Percentiles rank a stretch among this genome's conserved stretches.
phyloP scores from a whole-genome alignment of 2,113 vertebrate genomes.

The Chaetodon trifascialis region DNA sequence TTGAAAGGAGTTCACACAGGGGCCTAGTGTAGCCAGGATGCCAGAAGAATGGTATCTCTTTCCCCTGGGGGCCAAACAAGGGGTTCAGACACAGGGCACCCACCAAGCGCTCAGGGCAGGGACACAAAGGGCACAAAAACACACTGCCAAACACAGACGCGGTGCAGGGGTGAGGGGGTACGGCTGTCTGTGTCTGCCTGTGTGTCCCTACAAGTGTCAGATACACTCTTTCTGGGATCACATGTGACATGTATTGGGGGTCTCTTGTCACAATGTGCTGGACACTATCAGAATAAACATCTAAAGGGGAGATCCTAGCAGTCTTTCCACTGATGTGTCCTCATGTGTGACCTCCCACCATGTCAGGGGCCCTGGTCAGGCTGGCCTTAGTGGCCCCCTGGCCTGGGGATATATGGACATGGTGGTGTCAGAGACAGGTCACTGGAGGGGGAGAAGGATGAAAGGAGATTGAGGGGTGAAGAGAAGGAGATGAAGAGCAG shows the following conservation, averaged over 20 bases:
- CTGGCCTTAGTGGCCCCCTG: constrained; percentile 49
- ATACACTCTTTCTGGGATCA: constrained; percentile 14
- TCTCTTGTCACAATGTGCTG: neutral
- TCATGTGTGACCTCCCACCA: constrained; percentile 56
- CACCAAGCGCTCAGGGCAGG: constrained; percentile 51
- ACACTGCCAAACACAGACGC: constrained; percentile 48
- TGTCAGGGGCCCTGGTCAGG: constrained; percentile 56
- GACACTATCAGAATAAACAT: constrained; percentile 44
- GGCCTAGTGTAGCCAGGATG: constrained; percentile 65
- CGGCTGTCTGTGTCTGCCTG: constrained; percentile 18
- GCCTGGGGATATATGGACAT: constrained; percentile 69
- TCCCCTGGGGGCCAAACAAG: constrained; percentile 47
- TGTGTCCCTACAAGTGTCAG: constrained; percentile 30
- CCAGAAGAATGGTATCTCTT: constrained; percentile 71
- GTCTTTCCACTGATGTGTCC: constrained; percentile 38
- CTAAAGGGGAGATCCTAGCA: constrained; percentile 15
- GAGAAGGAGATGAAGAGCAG: constrained; percentile 41
- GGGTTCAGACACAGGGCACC: constrained; percentile 76
- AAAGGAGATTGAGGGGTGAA: constrained; percentile 78
- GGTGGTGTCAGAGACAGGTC: constrained; percentile 77
- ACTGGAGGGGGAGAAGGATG: constrained; percentile 54
- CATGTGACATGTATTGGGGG: constrained; percentile 39
- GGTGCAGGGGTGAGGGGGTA: neutral
- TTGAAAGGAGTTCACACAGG: constrained; percentile 70
- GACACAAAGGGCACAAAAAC: constrained; percentile 75